Conservation (phyloP, 2,888 invertebrate genomes). For the Dione juno region DNA sequence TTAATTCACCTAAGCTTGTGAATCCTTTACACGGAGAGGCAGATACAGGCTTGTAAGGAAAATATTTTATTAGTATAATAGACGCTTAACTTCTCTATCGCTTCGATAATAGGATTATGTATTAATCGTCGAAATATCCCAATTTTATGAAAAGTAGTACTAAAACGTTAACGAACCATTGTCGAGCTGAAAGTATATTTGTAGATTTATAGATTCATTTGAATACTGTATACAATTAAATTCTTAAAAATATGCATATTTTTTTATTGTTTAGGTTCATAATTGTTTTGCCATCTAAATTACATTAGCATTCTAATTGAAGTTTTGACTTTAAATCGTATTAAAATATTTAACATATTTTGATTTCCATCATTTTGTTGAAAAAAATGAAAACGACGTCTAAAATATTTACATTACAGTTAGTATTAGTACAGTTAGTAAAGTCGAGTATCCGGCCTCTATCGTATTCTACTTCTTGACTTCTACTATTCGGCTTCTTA, state of each 20-base stretch:
- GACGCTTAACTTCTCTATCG: background rate
- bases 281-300: constrained; percentile 11
- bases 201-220: background rate
- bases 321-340: constrained; percentile 4
- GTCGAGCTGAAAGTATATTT: background rate
- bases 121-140: constrained; percentile 3
- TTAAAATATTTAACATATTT: constrained; percentile 3
- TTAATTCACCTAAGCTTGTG: background rate
- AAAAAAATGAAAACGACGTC: background rate
- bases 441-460: too few relatives aligned
- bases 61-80: constrained; percentile 8
- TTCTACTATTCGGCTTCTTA: too few relatives aligned
- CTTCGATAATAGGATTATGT: background rate
- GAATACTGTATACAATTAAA: background rate
- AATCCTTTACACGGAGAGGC: background rate
- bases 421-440: too few relatives aligned
- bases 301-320: constrained; percentile 19
- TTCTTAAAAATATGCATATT: background rate
- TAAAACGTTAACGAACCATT: background rate
- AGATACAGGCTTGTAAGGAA: background rate
- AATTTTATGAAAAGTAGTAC: constrained; percentile 7
- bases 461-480: too few relatives aligned
- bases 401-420: too few relatives aligned
- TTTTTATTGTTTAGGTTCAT: constrained; percentile 7
- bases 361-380: too few relatives aligned